phyloP scores from a whole-genome alignment of 2,888 invertebrate species.

The Erebia aethiops region DNA sequence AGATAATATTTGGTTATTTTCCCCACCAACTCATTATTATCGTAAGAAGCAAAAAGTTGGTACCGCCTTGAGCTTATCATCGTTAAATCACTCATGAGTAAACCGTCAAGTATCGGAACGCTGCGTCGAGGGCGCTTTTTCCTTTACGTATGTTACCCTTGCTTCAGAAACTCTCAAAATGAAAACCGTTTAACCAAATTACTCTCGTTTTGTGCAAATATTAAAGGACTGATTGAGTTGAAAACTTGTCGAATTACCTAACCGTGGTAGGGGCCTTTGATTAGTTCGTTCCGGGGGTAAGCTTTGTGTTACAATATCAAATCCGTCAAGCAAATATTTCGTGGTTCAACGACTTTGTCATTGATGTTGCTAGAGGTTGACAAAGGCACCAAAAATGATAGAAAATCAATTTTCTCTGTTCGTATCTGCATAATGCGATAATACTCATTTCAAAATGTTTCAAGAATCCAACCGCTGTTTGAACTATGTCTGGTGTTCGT shows the following conservation, averaged over 20 bases:
- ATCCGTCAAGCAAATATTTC: conserved; percentile 39
- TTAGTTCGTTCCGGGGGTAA: conserved; percentile 40
- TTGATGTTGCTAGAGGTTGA: neutral
- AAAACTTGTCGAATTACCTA: conserved; percentile 54
- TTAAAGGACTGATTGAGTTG: conserved; percentile 67
- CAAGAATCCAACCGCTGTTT: too few relatives aligned
- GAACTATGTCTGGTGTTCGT: too few relatives aligned
- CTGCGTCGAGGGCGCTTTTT: conserved; percentile 9
- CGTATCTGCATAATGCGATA: too few relatives aligned
- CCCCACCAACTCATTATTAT: neutral
- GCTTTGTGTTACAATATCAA: conserved; percentile 41
- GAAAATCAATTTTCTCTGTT: too few relatives aligned
- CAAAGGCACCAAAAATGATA: too few relatives aligned
- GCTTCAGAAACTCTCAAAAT: conserved; percentile 38
- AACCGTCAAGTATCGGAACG: conserved; percentile 11
- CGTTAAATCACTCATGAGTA: conserved; percentile 6
- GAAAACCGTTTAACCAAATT: conserved; percentile 62
- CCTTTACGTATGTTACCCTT: conserved; percentile 25
- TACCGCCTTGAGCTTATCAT: neutral
- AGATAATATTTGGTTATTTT: too few relatives aligned
- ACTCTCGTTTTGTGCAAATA: conserved; percentile 67
- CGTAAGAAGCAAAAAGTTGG: neutral
- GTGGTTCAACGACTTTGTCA: conserved; percentile 15
- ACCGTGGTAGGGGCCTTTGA: conserved; percentile 40
- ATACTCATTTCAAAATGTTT: too few relatives aligned